A percentile compares a stretch with the other conserved stretches of the same genome.
phyloP scores from a whole-genome alignment of 2,797 vertebrate genomes.

The Chrysolophus pictus region DNA sequence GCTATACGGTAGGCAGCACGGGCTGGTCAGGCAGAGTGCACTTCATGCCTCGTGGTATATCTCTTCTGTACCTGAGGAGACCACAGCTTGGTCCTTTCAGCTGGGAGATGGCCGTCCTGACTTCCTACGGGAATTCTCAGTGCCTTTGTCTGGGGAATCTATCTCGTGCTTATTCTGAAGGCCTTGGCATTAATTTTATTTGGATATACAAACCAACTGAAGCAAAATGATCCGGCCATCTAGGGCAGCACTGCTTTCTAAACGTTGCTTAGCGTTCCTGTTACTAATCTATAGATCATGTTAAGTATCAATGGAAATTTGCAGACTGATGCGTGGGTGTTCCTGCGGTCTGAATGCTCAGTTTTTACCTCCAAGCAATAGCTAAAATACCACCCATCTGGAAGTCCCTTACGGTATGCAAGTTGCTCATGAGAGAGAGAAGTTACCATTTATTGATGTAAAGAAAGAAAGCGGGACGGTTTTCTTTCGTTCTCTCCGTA shows the following conservation, averaged over 20 bases:
- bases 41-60: not conserved
- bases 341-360: not conserved
- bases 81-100: not conserved
- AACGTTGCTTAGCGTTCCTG: not conserved
- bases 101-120: not conserved
- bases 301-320: not conserved
- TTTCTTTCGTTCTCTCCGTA: not conserved
- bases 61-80: not conserved
- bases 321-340: accelerated
- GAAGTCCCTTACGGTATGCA: not conserved
- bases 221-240: not conserved
- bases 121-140: not conserved
- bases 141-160: not conserved
- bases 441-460: not conserved
- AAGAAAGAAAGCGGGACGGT: not conserved
- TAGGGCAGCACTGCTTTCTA: not conserved
- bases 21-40: not conserved
- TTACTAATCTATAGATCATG: not conserved
- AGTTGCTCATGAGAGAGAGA: not conserved
- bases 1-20: not conserved
- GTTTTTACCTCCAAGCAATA: not conserved
- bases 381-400: not conserved
- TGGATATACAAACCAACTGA: not conserved
- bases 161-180: not conserved
- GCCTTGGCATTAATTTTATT: not conserved